Evolutionary conservation across 2,113 vertebrate genomes (phyloP).

Genomic region (Sminthopsis crassicaudata): DNA sequence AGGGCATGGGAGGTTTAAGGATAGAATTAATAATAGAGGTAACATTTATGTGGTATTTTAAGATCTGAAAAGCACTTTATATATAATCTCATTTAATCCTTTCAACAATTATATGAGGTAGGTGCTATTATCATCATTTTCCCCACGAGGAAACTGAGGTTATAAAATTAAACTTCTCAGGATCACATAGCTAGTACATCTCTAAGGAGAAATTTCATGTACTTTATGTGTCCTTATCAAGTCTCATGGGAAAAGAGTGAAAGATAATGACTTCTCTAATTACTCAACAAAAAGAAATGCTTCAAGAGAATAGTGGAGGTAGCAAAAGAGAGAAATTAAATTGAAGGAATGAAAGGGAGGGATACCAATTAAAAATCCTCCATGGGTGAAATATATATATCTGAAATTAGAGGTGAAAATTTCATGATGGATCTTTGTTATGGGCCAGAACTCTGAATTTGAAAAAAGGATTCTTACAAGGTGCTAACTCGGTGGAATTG

Average conservation of each 20-base stretch:
- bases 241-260: not conserved
- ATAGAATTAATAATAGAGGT: not conserved
- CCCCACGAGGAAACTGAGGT: not conserved
- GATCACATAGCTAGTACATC: not conserved
- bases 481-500: no score
- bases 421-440: not conserved
- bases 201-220: not conserved
- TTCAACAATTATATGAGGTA: not conserved
- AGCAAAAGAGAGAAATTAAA: not conserved
- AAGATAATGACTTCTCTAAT: not conserved
- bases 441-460: no score
- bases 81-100: not conserved
- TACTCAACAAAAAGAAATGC: not conserved
- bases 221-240: not conserved
- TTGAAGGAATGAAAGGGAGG: not conserved
- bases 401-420: not conserved
- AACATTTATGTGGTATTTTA: not conserved
- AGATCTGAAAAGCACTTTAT: not conserved
- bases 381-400: not conserved
- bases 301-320: not conserved
- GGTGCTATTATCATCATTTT: not conserved
- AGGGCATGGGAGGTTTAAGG: not conserved
- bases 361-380: not conserved
- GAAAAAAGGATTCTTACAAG: no score
- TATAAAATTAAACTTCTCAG: not conserved